These are phyloP conservation scores for Dasypolia templi DNA, from an alignment of 2,888 invertebrate genomes.

Conservation along the genomic window DNA sequence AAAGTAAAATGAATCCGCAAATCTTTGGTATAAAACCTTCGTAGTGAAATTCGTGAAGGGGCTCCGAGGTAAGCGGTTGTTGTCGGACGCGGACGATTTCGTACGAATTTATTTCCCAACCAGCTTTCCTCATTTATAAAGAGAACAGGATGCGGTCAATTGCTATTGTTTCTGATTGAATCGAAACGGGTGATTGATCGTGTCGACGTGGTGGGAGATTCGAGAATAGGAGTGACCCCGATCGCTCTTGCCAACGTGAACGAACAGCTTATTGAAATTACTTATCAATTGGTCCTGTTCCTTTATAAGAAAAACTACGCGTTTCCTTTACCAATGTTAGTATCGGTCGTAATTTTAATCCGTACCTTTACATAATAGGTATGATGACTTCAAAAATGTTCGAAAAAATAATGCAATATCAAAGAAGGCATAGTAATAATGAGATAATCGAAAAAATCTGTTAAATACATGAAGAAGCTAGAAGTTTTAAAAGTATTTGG, in stretches of 20 bases:
- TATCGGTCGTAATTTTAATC: background rate
- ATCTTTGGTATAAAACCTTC: constrained; percentile 45
- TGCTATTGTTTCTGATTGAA: constrained; percentile 69
- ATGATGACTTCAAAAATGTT: too few relatives aligned
- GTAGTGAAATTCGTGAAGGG: constrained; percentile 40
- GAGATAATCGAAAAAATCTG: too few relatives aligned
- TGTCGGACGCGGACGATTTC: constrained; percentile 24
- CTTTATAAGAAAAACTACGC: constrained; percentile 2
- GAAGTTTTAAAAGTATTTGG: too few relatives aligned
- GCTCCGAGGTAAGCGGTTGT: constrained; percentile 42
- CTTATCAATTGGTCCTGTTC: constrained; percentile 34
- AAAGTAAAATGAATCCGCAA: constrained; percentile 40
- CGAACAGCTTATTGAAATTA: constrained; percentile 35
- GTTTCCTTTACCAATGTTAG: background rate
- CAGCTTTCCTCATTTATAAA: constrained; percentile 58
- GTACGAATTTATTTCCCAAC: constrained; percentile 56
- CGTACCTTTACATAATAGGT: too few relatives aligned
- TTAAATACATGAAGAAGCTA: too few relatives aligned
- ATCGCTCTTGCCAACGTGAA: constrained; percentile 36
- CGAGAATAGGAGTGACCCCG: constrained; percentile 42
- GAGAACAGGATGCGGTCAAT: constrained; percentile 66
- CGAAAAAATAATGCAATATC: too few relatives aligned
- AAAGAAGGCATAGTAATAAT: too few relatives aligned
- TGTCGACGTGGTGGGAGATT: constrained; percentile 49
- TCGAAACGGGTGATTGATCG: constrained; percentile 66